These are phyloP conservation scores for Platyrinchus mystaceus DNA, from an alignment of 2,797 vertebrate species.

Conservation along the genomic window DNA sequence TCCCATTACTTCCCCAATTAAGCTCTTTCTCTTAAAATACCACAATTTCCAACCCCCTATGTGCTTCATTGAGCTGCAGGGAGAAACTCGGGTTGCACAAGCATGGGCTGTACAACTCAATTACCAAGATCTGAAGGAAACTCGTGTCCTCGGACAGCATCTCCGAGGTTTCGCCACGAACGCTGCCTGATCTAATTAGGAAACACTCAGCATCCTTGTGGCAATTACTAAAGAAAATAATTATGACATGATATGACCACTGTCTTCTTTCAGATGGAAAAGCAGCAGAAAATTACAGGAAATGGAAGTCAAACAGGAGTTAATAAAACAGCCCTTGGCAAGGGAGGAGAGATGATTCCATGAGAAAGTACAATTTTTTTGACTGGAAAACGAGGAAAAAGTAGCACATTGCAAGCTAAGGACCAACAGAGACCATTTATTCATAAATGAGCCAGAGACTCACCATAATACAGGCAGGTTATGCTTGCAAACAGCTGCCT, in stretches of 20 bases:
- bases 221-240: slow-evolving; percentile 59
- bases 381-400: neutral
- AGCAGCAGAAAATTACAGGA: slow-evolving; percentile 36
- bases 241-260: slow-evolving; percentile 18
- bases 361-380: neutral
- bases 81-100: neutral
- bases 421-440: neutral
- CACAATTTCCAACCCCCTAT: neutral
- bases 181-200: slow-evolving; percentile 38
- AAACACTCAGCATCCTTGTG: slow-evolving; percentile 37
- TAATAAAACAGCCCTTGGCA: slow-evolving; percentile 18
- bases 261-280: slow-evolving; percentile 53
- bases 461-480: neutral
- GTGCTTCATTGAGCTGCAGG: neutral
- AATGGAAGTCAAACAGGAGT: neutral
- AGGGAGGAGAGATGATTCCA: neutral
- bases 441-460: neutral
- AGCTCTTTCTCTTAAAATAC: neutral
- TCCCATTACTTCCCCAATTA: neutral
- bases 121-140: slow-evolving; percentile 35
- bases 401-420: neutral
- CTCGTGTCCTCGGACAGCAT: neutral
- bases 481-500: neutral
- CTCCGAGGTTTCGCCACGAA: neutral
- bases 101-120: neutral